phyloP scores from a whole-genome alignment of 2,888 invertebrate species.

The Acanthosepion pharaonis region DNA sequence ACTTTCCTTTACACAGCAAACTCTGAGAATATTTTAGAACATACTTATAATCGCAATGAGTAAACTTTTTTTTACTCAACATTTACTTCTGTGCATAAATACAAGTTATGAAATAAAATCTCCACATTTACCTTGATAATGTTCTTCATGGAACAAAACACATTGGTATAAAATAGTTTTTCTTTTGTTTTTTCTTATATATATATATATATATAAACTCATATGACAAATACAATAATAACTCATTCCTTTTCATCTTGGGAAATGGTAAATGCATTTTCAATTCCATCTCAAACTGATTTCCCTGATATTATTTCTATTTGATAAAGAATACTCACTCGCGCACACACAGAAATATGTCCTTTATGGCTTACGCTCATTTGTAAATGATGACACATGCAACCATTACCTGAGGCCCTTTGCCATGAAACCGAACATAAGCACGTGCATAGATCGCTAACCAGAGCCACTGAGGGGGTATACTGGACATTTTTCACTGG shows the following conservation, averaged over 20 bases:
- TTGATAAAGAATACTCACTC: not conserved
- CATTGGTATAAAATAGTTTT: no score
- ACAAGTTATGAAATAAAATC: no score
- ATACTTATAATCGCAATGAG: no score
- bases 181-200: not conserved
- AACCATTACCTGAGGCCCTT: not conserved
- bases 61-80: no score
- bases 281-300: not conserved
- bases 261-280: not conserved
- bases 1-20: no score
- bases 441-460: constrained; percentile 8
- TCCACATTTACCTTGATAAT: no score
- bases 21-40: no score
- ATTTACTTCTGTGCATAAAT: no score
- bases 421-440: constrained; percentile 12
- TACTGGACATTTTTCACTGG: constrained; percentile 33
- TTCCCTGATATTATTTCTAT: constrained; percentile 6
- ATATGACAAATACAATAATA: not conserved
- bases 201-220: not conserved
- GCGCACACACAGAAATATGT: not conserved
- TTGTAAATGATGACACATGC: constrained; percentile 14
- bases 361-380: not conserved
- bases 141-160: no score
- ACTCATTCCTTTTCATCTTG: constrained; percentile 4
- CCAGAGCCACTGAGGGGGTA: not conserved